phyloP scores from a whole-genome alignment of 2,888 invertebrate genomes.

The Orthosia gothica region DNA sequence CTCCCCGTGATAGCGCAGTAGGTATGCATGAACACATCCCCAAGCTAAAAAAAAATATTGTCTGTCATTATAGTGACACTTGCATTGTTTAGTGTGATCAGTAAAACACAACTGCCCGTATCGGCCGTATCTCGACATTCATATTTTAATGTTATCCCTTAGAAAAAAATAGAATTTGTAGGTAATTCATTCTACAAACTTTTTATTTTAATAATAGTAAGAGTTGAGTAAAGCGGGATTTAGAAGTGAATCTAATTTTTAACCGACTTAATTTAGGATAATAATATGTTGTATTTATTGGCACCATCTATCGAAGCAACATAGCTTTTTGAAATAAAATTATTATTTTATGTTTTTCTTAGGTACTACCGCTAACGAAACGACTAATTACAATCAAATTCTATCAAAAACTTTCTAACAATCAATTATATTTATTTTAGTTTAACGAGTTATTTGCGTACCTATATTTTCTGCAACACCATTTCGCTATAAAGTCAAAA shows the following conservation, averaged over 20 bases:
- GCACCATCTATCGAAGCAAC: background rate
- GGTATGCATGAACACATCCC: too few species aligned
- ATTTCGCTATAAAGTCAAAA: constrained; percentile 25
- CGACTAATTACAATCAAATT: constrained; percentile 10
- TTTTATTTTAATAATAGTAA: too few species aligned
- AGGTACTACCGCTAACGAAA: background rate
- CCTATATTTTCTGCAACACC: background rate
- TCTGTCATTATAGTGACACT: too few species aligned
- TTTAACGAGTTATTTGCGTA: constrained; percentile 2
- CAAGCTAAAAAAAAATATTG: too few species aligned
- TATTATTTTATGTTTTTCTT: background rate
- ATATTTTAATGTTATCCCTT: too few species aligned
- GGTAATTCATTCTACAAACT: too few species aligned
- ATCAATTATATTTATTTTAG: constrained; percentile 37
- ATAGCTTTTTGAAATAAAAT: background rate
- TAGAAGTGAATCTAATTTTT: background rate
- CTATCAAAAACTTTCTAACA: constrained; percentile 27
- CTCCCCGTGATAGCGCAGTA: too few species aligned
- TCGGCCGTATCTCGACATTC: too few species aligned
- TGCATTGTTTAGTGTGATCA: too few species aligned
- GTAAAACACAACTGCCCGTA: too few species aligned
- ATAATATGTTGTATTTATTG: background rate
- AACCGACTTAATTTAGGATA: too few species aligned
- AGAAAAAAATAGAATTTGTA: too few species aligned
- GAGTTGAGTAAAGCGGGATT: background rate